A percentile compares a stretch with the other conserved stretches of the same genome.
These are phyloP conservation scores for Peromyscus nudipes DNA, from an alignment of 2,797 vertebrate genomes.

Conservation along the genomic window DNA sequence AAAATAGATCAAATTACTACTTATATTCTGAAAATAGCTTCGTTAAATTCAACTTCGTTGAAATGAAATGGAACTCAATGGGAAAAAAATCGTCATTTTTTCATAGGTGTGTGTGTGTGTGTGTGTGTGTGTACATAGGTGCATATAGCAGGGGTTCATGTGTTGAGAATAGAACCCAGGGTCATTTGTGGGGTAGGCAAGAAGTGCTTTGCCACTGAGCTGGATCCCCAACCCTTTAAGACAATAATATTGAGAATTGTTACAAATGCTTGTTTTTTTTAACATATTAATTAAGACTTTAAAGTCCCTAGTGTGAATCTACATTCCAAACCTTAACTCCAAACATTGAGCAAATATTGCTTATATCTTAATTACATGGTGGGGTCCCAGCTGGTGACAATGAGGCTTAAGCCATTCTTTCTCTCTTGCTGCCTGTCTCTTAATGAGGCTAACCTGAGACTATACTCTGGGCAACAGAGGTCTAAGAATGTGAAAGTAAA, in stretches of 20 bases:
- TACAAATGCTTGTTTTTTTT: conserved; percentile 7
- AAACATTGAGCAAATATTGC: neutral
- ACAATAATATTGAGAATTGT: neutral
- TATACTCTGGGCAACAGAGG: neutral
- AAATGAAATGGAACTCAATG: neutral
- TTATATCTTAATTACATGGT: neutral
- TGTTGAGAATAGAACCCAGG: neutral
- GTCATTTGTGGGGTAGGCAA: neutral
- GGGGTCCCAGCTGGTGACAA: neutral
- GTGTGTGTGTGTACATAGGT: neutral
- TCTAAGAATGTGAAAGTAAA: neutral
- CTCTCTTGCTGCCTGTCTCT: neutral
- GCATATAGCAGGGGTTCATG: neutral
- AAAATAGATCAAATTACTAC: neutral
- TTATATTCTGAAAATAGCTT: neutral
- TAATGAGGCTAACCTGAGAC: neutral
- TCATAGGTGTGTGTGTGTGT: neutral
- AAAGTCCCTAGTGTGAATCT: neutral
- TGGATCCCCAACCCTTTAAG: neutral
- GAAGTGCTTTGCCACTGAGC: neutral
- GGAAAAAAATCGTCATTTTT: neutral
- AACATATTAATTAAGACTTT: neutral
- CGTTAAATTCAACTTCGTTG: neutral
- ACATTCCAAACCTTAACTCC: neutral
- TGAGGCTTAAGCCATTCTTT: neutral